Evolutionary conservation across 2,797 vertebrate species (phyloP).

Genomic region (Galagoides demidoff): DNA sequence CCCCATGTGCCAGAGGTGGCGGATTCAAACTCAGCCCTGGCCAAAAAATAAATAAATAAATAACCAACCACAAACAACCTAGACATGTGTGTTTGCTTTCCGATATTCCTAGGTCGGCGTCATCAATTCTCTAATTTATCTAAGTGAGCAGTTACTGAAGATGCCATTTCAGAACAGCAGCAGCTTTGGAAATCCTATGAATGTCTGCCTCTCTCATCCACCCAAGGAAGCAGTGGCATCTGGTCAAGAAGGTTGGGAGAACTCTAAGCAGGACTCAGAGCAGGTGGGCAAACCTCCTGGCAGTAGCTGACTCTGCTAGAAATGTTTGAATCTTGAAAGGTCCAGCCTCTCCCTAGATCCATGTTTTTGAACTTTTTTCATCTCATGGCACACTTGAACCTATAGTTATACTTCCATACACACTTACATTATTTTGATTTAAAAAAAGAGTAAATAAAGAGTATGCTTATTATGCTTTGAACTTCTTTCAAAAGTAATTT

Average conservation of each 20-base stretch:
- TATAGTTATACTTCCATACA: too few relatives aligned
- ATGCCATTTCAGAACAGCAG: not conserved
- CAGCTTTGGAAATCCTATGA: not conserved
- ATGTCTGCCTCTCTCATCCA: not conserved
- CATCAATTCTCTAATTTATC: constrained; percentile 16
- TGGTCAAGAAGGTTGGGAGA: not conserved
- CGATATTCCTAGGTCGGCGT: constrained; percentile 31
- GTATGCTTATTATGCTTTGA: too few relatives aligned
- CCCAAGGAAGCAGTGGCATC: not conserved
- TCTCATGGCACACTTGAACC: too few relatives aligned
- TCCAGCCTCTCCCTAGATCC: not conserved
- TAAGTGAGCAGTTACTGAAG: constrained; percentile 39
- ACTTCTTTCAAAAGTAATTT: too few relatives aligned
- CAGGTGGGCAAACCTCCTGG: not conserved
- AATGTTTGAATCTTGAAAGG: not conserved
- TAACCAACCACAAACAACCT: not conserved
- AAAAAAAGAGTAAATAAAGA: too few relatives aligned
- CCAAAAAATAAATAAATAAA: too few relatives aligned
- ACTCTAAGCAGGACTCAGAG: not conserved
- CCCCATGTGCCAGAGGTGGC: too few relatives aligned
- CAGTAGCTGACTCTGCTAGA: not conserved
- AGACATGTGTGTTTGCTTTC: not conserved
- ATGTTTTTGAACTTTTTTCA: too few relatives aligned
- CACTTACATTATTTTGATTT: too few relatives aligned
- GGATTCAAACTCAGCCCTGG: too few relatives aligned